Evolutionary conservation across 2,797 vertebrate species (phyloP), one percentile per base, ranked within the genome.

Genomic region (Sebastes ruberrimus): DNA sequence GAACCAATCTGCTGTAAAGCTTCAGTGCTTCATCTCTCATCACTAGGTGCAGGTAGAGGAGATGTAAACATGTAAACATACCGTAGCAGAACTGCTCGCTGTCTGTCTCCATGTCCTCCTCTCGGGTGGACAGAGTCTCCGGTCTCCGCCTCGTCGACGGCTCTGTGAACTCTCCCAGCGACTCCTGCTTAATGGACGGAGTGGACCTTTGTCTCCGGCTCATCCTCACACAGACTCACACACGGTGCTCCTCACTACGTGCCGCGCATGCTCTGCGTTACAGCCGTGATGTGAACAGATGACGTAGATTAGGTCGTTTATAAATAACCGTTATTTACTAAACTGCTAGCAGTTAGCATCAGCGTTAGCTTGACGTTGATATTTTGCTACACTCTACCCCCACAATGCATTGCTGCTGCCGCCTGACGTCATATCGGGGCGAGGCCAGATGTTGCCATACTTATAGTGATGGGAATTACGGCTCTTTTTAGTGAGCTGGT

Each of bases 61-160:
- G 13, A 14, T 38, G 38, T 14, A 14, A 14, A 42, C 13, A 42
- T 11, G 8, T 7, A 55, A 11, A 23, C 56, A 5, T 83, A 91
- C 90, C 91, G 10, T 77, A 81, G 68, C 68, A 86, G 57, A 76
- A 66, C 33, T 71, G 79, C 4, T 86, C 81, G 1, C 66, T 57
- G 65, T 86, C 88, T 18, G 65, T 59, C 16, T 87, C 83, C 68
- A 73, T 52, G 25, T 69, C 77, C 5, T n/a, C 62, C 2, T 33
- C 64, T 3, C 6, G 55, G 5, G n/a, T 18, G 16, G 32, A 42
- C 10, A 20, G 28, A 1, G 20, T 32, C 30, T 30, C n/a, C 3
- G 7, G 11, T 35, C 14, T 33, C 25, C 42, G 18, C 7, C 20
- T 16, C n/a, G 32, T 57, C 16, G 13, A 42, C 18, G 23, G 55